phyloP scores from a whole-genome alignment of 2,797 vertebrate genomes.

The Characodon lateralis region DNA sequence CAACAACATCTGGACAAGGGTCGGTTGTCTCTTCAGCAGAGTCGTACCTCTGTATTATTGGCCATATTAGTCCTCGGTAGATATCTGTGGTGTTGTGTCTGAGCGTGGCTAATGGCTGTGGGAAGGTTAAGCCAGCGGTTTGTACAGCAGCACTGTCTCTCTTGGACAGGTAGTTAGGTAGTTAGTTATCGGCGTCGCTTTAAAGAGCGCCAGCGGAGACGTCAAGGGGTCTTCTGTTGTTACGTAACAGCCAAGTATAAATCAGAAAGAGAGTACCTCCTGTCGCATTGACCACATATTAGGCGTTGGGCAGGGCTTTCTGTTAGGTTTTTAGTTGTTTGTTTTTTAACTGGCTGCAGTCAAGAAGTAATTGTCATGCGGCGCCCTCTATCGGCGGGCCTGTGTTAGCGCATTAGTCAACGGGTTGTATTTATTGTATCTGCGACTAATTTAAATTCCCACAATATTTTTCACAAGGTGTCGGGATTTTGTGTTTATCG shows the following conservation, averaged over 20 bases:
- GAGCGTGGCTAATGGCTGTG: accelerated
- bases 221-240: conserved; percentile 7
- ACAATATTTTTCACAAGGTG: no score
- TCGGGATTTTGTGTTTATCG: no score
- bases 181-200: conserved; percentile 12
- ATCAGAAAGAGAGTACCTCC: neutral
- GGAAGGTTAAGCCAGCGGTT: accelerated
- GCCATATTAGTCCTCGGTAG: conserved; percentile 51
- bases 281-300: no score
- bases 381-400: no score
- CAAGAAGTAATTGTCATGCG: no score
- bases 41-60: conserved; percentile 64
- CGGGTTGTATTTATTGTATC: no score
- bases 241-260: neutral
- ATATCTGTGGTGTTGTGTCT: accelerated
- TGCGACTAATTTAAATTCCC: no score
- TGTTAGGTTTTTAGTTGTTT: no score
- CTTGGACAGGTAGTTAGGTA: neutral
- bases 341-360: no score
- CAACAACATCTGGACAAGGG: conserved; percentile 16
- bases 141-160: accelerated
- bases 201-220: conserved; percentile 26
- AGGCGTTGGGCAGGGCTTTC: no score
- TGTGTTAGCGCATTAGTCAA: no score
- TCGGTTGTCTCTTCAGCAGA: neutral